These are phyloP conservation scores for Takifugu rubripes DNA, from an alignment of 2,797 vertebrate species.

Conservation along the genomic window DNA sequence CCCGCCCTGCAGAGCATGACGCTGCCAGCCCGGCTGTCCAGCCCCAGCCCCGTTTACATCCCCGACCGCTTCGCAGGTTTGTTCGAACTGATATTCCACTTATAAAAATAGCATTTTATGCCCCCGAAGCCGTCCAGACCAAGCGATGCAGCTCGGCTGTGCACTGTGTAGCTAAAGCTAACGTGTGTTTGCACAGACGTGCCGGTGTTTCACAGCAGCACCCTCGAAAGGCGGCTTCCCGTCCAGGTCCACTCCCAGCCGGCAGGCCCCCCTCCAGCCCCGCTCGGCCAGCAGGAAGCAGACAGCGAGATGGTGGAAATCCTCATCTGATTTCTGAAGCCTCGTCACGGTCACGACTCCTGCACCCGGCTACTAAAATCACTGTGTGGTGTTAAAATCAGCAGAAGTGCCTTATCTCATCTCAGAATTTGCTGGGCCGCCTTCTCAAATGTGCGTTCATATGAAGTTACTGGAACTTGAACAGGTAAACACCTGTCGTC, in stretches of 20 bases:
- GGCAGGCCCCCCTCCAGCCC: constrained; percentile 62
- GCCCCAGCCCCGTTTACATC: constrained; percentile 81
- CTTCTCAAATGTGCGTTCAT: background rate
- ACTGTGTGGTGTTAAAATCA: background rate
- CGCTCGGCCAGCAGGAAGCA: constrained; percentile 73
- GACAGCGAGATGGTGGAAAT: constrained; percentile 97
- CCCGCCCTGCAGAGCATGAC: constrained; percentile 74
- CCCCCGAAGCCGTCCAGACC: too few relatives aligned
- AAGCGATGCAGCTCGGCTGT: too few relatives aligned
- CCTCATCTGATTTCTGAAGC: constrained; percentile 83
- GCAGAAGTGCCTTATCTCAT: background rate
- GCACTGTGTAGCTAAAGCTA: too few relatives aligned
- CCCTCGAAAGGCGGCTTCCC: constrained; percentile 85
- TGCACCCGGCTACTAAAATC: background rate
- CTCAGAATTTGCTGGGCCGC: constrained; percentile 1
- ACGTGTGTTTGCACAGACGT: constrained; percentile 65
- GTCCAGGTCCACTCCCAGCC: constrained; percentile 79
- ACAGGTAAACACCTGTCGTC: background rate
- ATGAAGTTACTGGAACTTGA: constrained; percentile 12
- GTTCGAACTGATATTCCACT: background rate
- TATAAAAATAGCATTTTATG: too few relatives aligned
- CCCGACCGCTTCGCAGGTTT: constrained; percentile 86
- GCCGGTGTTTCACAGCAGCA: constrained; percentile 81
- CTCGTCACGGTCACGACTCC: background rate
- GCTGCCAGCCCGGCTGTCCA: constrained; percentile 75